A percentile compares a stretch with the other conserved stretches of the same genome.
These are phyloP conservation scores for Lithobates pipiens DNA, from an alignment of 2,797 vertebrate genomes.

Conservation along the genomic window DNA sequence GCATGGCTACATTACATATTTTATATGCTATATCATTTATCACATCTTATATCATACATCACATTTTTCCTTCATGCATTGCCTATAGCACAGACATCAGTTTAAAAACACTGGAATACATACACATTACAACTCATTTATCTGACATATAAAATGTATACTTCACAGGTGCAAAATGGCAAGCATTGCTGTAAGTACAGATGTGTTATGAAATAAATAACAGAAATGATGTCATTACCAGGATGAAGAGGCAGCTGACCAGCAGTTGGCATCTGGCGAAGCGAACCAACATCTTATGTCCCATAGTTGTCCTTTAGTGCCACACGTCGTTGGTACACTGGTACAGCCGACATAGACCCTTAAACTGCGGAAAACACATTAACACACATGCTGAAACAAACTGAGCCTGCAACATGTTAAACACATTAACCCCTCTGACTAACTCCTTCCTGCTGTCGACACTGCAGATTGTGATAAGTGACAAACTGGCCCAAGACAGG, in stretches of 20 bases:
- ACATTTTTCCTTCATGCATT: too few species aligned
- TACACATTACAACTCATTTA: too few species aligned
- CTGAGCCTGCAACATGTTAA: constrained; percentile 12
- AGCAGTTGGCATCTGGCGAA: constrained; percentile 72
- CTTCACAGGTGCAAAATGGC: too few species aligned
- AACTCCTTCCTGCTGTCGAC: constrained; percentile 44
- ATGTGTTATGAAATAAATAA: constrained; percentile 26
- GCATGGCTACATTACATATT: too few species aligned
- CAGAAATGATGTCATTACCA: constrained; percentile 66
- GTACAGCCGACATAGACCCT: background rate
- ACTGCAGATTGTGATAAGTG: constrained; percentile 48
- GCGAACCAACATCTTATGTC: constrained; percentile 63
- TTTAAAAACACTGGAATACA: too few species aligned
- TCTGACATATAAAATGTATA: too few species aligned
- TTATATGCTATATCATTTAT: too few species aligned
- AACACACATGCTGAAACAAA: constrained; percentile 3
- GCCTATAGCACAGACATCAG: too few species aligned
- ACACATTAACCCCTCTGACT: constrained; percentile 22
- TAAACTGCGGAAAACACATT: background rate
- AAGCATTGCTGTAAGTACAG: background rate
- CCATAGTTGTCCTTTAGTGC: constrained; percentile 58
- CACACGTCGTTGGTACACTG: background rate
- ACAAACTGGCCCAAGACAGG: constrained; percentile 35
- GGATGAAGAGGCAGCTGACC: constrained; percentile 70
- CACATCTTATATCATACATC: too few species aligned